phyloP scores from a whole-genome alignment of 1,140 invertebrate genomes.

The Capitella teleta region DNA sequence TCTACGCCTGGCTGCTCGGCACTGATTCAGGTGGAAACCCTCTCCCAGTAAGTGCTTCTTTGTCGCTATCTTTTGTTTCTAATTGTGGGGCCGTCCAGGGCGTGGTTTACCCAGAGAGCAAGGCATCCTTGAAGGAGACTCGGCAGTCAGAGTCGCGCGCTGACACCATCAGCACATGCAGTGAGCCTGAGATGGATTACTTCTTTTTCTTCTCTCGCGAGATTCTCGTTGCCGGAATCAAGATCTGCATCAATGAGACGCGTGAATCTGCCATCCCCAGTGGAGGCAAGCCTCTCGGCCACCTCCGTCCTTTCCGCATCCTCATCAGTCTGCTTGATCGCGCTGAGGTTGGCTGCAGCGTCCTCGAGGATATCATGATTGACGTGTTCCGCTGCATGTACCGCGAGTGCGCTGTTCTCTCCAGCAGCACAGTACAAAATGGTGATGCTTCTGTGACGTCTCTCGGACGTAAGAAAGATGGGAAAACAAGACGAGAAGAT shows the following conservation, averaged over 20 bases:
- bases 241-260: slow-evolving; percentile 39
- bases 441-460: background rate
- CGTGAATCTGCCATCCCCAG: slow-evolving; percentile 5
- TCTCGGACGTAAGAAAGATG: background rate
- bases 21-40: slow-evolving; percentile 43
- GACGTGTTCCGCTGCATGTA: slow-evolving; percentile 65
- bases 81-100: too few relatives aligned
- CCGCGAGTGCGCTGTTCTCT: slow-evolving; percentile 19
- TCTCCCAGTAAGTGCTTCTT: too few relatives aligned
- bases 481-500: slow-evolving; percentile 11
- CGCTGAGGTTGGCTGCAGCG: slow-evolving; percentile 72
- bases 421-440: background rate
- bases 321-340: slow-evolving; percentile 79
- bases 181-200: slow-evolving; percentile 45
- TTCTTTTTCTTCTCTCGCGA: slow-evolving; percentile 64
- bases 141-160: slow-evolving; percentile 8
- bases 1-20: slow-evolving; percentile 74
- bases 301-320: slow-evolving; percentile 71
- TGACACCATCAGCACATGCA: slow-evolving; percentile 20
- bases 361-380: slow-evolving; percentile 72
- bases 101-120: too few relatives aligned
- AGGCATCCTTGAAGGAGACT: too few relatives aligned
- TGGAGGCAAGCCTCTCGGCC: slow-evolving; percentile 26
- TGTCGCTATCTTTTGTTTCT: too few relatives aligned
- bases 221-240: slow-evolving; percentile 44